Percentiles rank a stretch among this genome's conserved stretches.
These are phyloP conservation scores for Chascanopsetta lugubris DNA, from an alignment of 2,113 vertebrate species.

Conservation along the genomic window DNA sequence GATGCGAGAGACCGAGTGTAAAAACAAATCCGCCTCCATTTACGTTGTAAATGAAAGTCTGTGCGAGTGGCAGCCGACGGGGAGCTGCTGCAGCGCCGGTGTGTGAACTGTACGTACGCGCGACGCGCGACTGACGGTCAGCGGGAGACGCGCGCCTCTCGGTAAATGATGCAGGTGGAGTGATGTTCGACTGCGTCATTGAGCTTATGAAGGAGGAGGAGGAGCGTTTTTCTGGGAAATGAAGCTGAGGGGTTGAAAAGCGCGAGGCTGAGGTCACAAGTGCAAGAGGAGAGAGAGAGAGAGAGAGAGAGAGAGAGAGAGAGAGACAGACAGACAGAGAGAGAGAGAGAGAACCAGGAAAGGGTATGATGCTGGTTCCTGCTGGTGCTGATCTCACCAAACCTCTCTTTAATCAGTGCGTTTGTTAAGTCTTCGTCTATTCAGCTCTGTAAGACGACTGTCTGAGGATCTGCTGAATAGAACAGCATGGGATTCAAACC, in stretches of 20 bases:
- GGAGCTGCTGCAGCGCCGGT: background rate
- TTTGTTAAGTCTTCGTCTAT: no score
- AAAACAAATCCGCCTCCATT: background rate
- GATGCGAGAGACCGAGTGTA: background rate
- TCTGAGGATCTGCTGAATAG: no score
- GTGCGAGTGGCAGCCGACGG: background rate
- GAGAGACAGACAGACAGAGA: no score
- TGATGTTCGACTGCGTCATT: constrained; percentile 30
- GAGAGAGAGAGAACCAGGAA: no score
- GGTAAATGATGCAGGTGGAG: constrained; percentile 1
- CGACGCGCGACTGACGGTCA: no score
- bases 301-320: no score
- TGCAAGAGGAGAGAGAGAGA: no score
- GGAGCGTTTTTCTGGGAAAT: constrained; percentile 22
- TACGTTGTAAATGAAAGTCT: background rate
- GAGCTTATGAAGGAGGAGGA: background rate
- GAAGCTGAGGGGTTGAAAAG: constrained; percentile 10
- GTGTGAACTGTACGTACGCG: background rate
- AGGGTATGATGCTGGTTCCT: no score
- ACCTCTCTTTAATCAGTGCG: no score
- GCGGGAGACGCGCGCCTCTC: background rate
- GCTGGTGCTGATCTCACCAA: no score
- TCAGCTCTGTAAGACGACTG: no score
- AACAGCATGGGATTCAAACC: no score
- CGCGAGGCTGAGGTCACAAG: constrained; percentile 19